Percentiles rank a stretch among this genome's conserved stretches.
Conservation (phyloP, 2,113 vertebrate genomes). For the Chrysochloris asiatica region DNA sequence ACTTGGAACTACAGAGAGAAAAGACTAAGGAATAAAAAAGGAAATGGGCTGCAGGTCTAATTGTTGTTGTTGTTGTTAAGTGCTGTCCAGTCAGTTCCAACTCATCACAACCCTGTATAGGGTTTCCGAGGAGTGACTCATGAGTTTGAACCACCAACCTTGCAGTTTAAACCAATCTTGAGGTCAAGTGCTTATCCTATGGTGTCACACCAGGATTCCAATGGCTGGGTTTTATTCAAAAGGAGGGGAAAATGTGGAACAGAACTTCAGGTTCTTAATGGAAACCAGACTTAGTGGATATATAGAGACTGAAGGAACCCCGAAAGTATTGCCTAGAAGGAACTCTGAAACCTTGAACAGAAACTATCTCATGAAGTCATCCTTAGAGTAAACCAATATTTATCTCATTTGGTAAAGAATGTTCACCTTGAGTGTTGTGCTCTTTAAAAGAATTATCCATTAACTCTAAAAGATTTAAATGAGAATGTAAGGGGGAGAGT, state of each 20-base stretch:
- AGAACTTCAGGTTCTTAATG: not conserved
- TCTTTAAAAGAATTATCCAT: not conserved
- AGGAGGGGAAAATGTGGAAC: not conserved
- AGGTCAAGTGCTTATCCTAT: too few species aligned
- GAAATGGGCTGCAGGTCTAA: not conserved
- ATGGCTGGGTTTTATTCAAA: not conserved
- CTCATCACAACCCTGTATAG: too few species aligned
- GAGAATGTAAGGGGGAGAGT: not conserved
- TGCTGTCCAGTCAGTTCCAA: too few species aligned
- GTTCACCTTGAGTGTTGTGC: not conserved
- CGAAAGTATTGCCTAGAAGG: not conserved
- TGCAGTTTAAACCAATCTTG: too few species aligned
- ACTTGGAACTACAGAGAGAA: not conserved
- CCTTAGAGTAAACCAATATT: not conserved
- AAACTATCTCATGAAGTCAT: not conserved
- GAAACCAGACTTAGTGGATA: not conserved
- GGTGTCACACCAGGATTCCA: too few species aligned
- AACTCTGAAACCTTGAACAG: not conserved
- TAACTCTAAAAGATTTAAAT: not conserved
- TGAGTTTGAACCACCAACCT: too few species aligned
- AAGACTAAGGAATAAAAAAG: not conserved
- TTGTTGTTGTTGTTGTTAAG: not conserved
- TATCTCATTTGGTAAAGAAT: not conserved
- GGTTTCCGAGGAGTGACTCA: too few species aligned
- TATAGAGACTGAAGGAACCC: not conserved